phyloP scores from a whole-genome alignment of 2,113 vertebrate genomes.

The Cynocephalus volans region DNA sequence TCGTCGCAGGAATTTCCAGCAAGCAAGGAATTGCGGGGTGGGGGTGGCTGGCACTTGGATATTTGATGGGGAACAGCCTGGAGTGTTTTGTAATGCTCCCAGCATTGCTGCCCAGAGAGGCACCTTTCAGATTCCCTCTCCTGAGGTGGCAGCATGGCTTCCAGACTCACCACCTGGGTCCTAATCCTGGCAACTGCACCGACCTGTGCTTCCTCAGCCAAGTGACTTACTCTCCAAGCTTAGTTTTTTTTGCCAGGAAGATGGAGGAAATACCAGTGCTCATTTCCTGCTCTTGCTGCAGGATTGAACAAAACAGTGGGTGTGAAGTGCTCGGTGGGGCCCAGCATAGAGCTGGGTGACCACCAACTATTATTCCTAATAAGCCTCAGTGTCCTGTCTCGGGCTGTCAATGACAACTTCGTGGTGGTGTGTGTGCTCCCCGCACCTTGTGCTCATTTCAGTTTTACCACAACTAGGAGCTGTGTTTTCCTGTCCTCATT shows the following conservation, averaged over 20 bases:
- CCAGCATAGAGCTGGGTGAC: rapidly evolving
- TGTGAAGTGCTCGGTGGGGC: background rate
- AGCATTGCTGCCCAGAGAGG: too few relatives aligned
- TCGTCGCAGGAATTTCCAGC: background rate
- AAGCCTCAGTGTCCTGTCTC: background rate
- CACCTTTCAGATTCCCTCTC: background rate
- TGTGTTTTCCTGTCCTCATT: background rate
- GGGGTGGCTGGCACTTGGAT: too few relatives aligned
- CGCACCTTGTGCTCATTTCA: rapidly evolving
- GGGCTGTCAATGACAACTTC: background rate
- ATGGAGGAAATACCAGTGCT: too few relatives aligned
- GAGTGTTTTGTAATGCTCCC: background rate
- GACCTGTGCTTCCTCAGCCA: background rate
- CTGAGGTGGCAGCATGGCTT: background rate
- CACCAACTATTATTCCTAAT: background rate
- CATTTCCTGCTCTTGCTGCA: background rate
- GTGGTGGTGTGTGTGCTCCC: background rate
- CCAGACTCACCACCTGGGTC: background rate
- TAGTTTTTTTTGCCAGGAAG: background rate
- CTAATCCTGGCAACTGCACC: too few relatives aligned
- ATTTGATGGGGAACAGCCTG: background rate
- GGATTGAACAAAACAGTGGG: rapidly evolving
- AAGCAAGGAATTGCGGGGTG: too few relatives aligned
- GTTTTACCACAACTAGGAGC: background rate
- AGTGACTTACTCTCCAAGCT: background rate